A percentile compares a stretch with the other conserved stretches of the same genome.
These are phyloP conservation scores for Chelonoidis abingdonii DNA, from an alignment of 2,113 vertebrate species.

Conservation along the genomic window DNA sequence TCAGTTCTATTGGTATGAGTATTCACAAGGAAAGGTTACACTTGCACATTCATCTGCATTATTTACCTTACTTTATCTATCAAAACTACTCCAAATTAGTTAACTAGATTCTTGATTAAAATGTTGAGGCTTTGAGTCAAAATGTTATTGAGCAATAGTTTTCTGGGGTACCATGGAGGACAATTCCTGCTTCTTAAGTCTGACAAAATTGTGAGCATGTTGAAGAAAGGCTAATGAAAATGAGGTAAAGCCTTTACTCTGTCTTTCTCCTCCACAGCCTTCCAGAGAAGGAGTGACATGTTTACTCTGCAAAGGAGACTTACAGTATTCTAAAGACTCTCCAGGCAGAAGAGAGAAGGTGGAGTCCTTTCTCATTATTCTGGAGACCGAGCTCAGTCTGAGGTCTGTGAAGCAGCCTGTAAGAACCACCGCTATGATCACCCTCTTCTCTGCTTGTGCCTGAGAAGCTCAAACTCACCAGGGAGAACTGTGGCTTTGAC, in stretches of 20 bases:
- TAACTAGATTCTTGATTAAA: background rate
- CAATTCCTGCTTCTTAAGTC: background rate
- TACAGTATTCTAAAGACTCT: background rate
- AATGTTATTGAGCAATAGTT: background rate
- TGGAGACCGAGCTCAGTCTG: background rate
- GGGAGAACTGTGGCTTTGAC: background rate
- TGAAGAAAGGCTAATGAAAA: background rate
- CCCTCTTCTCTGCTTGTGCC: background rate
- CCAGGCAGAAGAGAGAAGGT: background rate
- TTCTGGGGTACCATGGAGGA: background rate
- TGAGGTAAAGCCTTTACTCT: background rate
- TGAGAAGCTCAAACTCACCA: background rate
- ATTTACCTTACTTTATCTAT: background rate
- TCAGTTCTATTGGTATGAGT: background rate
- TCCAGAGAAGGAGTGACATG: background rate
- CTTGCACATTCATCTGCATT: background rate
- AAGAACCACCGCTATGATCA: background rate
- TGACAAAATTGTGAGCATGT: background rate
- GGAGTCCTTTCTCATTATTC: background rate
- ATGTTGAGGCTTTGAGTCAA: background rate
- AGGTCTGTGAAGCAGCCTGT: background rate
- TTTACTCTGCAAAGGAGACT: background rate
- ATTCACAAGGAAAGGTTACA: background rate
- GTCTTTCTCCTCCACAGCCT: background rate
- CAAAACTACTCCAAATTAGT: background rate